phyloP scores from a whole-genome alignment of 2,888 invertebrate genomes.

The Phorcus lineatus region DNA sequence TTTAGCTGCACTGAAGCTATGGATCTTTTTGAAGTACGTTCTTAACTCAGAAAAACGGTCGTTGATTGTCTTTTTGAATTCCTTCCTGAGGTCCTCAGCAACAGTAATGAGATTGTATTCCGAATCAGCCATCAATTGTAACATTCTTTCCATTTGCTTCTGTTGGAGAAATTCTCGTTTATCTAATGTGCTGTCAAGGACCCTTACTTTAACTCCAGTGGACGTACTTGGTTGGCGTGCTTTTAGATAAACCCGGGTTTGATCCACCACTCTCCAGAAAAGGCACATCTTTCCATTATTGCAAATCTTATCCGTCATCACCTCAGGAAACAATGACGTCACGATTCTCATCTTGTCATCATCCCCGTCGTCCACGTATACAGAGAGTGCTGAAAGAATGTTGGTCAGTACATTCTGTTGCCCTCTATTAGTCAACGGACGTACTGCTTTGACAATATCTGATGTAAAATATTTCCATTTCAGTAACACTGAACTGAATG shows the following conservation, averaged over 20 bases:
- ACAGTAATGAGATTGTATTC: neutral
- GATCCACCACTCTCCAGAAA: constrained; percentile 5
- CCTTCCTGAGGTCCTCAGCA: neutral
- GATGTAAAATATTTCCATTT: constrained; percentile 3
- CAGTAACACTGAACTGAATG: neutral
- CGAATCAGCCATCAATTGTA: neutral
- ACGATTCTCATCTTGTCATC: neutral
- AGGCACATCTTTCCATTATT: constrained; percentile 5
- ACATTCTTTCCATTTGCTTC: constrained; percentile 9
- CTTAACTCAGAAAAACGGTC: neutral
- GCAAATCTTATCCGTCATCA: constrained; percentile 2
- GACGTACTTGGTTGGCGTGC: neutral
- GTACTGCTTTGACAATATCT: neutral
- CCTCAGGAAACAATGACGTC: neutral
- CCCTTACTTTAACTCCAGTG: neutral
- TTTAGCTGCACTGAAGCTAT: neutral
- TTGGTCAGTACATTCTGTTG: neutral
- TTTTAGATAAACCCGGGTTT: neutral
- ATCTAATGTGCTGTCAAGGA: neutral
- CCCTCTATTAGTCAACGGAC: neutral
- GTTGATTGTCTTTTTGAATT: constrained; percentile 1
- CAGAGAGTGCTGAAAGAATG: neutral
- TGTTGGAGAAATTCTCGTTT: neutral
- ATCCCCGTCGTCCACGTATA: neutral
- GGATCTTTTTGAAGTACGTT: constrained; percentile 5